Evolutionary conservation across 2,113 vertebrate species (phyloP), one percentile per base, ranked within the genome.

Genomic region (Thymallus thymallus): DNA sequence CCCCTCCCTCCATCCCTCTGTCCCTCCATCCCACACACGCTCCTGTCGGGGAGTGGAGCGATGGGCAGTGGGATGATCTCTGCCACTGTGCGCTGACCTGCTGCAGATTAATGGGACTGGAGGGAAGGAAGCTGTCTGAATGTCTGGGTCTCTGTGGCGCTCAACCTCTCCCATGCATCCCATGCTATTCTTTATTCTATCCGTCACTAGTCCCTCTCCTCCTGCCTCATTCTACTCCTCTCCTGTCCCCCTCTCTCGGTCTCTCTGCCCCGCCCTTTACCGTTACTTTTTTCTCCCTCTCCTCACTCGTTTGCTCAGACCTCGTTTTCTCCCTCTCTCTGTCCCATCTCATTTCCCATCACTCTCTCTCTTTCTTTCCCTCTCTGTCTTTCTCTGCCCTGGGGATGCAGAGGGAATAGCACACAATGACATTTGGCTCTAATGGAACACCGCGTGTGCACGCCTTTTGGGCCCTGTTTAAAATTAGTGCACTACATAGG

Each of bases 61-160:
- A 86, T 89, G 86, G 89, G 85, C 81, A 67, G 79, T 74, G 60
- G 83, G 86, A 79, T 75, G 75, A 66, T 86, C 86, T 89, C 82
- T 87, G 83, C 83, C 84, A 81, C 81, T 23, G 0, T 79, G 72
- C 72, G 13, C 61, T 88, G 79, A 84, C 80, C 83, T 79, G 80
- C 81, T 73, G 24, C 68, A 64, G 86, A 90, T 91, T 86, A 61
- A 90, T 67, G 24, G 69, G 78, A 75, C 68, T 68, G 76, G 66
- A 84, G 18, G 65, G 30, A 67, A 67, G 30, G 35, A 83, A 76
- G 77, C 81, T 85, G 4, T 16, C 14, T 45, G 7, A 9, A 41
- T 41, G 35, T 41, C 9, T 41, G 35, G 35, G 9, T 41, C 35
- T 41, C 35, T 30, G 30, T 30, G 7, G 7, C 56, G 22, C 69